Evolutionary conservation across 2,113 vertebrate genomes (phyloP).

Genomic region (Pogona vitticeps): DNA sequence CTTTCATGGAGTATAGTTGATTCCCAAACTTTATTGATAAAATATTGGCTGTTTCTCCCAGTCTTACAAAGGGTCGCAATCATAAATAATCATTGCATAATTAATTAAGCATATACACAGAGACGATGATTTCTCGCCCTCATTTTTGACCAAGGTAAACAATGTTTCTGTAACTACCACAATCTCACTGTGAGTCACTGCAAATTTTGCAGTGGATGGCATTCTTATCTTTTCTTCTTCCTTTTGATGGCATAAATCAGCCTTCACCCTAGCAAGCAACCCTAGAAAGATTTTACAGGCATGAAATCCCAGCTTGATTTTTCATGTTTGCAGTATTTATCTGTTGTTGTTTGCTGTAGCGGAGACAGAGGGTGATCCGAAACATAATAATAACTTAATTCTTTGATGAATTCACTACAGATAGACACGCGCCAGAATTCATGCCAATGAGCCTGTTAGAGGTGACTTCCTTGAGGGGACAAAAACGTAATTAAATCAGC

Average conservation of each 20-base stretch:
- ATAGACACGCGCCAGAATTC: constrained; percentile 46
- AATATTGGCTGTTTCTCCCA: no score
- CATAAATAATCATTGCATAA: background rate
- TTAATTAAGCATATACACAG: background rate
- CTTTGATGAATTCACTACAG: constrained; percentile 40
- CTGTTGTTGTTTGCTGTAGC: background rate
- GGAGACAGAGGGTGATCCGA: background rate
- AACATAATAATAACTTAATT: constrained; percentile 29
- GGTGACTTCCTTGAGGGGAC: constrained; percentile 52
- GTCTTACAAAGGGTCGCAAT: background rate
- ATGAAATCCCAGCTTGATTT: background rate
- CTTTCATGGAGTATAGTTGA: background rate
- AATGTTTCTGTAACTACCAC: background rate
- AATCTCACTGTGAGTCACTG: background rate
- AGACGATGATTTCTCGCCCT: background rate
- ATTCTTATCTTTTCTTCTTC: background rate
- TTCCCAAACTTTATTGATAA: background rate
- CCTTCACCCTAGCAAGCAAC: background rate
- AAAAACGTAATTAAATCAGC: constrained; percentile 71
- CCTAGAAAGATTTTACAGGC: background rate
- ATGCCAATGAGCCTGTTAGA: constrained; percentile 57
- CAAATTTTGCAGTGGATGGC: background rate
- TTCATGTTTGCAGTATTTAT: background rate
- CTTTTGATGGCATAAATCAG: background rate
- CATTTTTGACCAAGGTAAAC: background rate